Percentiles rank a stretch among this genome's conserved stretches.
These are phyloP conservation scores for Rhinopithecus roxellana DNA, from an alignment of 2,113 vertebrate species.

Conservation along the genomic window DNA sequence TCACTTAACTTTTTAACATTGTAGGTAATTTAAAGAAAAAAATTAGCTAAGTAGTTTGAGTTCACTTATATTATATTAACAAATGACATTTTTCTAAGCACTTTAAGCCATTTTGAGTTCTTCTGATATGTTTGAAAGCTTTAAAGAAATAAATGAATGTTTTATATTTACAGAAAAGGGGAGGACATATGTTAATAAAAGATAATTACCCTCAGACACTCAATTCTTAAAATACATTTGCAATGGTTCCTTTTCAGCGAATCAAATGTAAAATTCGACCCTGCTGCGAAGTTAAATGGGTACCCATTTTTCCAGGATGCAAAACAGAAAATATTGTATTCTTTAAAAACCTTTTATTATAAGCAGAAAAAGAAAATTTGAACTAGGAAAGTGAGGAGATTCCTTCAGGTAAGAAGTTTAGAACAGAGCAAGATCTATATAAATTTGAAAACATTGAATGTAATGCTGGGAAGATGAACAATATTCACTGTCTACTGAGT, in stretches of 20 bases:
- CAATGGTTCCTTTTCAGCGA: background rate
- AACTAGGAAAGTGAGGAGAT: background rate
- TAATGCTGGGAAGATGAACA: background rate
- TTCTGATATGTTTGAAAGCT: slow-evolving; percentile 20
- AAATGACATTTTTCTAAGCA: slow-evolving; percentile 57
- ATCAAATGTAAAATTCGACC: background rate
- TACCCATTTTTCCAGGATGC: background rate
- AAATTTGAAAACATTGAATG: background rate
- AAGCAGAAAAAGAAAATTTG: background rate
- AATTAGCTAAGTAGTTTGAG: slow-evolving; percentile 37
- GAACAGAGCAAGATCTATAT: background rate
- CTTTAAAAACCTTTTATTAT: background rate
- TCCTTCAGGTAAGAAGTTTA: background rate
- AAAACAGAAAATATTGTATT: background rate
- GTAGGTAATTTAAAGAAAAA: slow-evolving; percentile 61
- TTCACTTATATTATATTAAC: slow-evolving; percentile 51
- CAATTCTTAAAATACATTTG: background rate
- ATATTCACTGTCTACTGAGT: background rate
- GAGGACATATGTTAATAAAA: background rate
- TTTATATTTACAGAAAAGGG: slow-evolving; percentile 4
- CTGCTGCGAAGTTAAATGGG: background rate
- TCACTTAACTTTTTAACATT: slow-evolving; percentile 49
- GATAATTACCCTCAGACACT: background rate
- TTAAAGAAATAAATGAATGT: background rate
- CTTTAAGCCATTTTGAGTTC: slow-evolving; percentile 34